A percentile compares a stretch with the other conserved stretches of the same genome.
These are phyloP conservation scores for Athetis lepigone DNA, from an alignment of 2,888 invertebrate species.

Conservation along the genomic window DNA sequence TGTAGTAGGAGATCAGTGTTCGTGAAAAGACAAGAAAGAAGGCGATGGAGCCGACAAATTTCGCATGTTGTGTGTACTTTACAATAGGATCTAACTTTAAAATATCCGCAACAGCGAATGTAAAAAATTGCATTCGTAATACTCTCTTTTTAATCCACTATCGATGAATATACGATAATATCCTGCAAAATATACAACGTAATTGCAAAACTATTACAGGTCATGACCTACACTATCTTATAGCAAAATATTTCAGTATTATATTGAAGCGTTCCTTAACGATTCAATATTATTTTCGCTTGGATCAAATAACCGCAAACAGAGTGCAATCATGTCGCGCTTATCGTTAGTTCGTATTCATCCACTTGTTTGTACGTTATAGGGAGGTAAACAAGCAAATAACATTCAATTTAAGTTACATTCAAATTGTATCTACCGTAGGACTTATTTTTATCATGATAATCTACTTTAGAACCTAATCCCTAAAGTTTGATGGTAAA, in stretches of 20 bases:
- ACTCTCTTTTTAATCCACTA: no score
- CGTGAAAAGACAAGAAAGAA: no score
- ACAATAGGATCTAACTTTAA: no score
- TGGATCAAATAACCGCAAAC: not conserved
- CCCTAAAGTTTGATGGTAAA: conserved; percentile 3
- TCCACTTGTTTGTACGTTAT: conserved; percentile 2
- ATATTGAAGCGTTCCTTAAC: no score
- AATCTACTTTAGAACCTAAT: not conserved
- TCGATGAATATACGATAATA: no score
- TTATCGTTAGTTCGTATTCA: conserved; percentile 28
- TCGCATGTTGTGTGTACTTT: no score
- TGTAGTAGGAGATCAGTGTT: no score
- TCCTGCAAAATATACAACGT: not conserved
- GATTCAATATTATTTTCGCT: conserved; percentile 5
- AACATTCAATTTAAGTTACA: not conserved
- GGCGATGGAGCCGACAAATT: no score
- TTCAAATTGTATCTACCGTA: not conserved
- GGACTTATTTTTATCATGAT: no score
- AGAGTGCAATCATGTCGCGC: conserved; percentile 21
- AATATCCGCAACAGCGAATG: no score
- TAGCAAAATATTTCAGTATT: not conserved
- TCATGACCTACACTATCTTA: not conserved
- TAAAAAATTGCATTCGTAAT: no score
- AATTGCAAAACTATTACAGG: not conserved
- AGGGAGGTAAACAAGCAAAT: conserved; percentile 14